These are phyloP conservation scores for Drosophila yooni DNA, from an alignment of 2,888 invertebrate species.

Conservation along the genomic window DNA sequence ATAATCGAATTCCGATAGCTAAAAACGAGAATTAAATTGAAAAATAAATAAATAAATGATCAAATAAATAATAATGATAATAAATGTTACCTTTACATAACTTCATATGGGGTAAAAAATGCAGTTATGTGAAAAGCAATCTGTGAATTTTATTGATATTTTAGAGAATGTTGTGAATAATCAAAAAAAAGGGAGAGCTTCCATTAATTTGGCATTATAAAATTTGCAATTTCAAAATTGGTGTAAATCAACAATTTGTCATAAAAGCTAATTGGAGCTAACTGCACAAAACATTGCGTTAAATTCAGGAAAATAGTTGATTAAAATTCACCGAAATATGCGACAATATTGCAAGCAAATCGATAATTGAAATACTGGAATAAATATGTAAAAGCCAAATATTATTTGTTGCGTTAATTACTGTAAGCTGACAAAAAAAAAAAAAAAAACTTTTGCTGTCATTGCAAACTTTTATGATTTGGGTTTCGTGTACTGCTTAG, in stretches of 20 bases:
- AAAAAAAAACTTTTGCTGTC: background rate
- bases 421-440: background rate
- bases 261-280: background rate
- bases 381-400: background rate
- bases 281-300: background rate
- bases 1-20: no score
- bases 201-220: background rate
- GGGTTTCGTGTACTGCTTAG: background rate
- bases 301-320: background rate
- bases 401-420: background rate
- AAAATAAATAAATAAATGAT: no score
- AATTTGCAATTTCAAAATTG: background rate
- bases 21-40: no score
- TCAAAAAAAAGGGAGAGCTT: no score
- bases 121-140: no score
- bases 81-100: no score
- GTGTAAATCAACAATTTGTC: background rate
- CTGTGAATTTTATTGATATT: background rate
- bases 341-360: background rate
- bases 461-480: background rate
- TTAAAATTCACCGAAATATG: background rate
- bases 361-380: background rate
- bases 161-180: background rate
- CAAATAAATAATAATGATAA: no score
- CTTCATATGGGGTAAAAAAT: no score